Evolutionary conservation across 2,797 vertebrate species (phyloP).

Genomic region (Artibeus lituratus): DNA sequence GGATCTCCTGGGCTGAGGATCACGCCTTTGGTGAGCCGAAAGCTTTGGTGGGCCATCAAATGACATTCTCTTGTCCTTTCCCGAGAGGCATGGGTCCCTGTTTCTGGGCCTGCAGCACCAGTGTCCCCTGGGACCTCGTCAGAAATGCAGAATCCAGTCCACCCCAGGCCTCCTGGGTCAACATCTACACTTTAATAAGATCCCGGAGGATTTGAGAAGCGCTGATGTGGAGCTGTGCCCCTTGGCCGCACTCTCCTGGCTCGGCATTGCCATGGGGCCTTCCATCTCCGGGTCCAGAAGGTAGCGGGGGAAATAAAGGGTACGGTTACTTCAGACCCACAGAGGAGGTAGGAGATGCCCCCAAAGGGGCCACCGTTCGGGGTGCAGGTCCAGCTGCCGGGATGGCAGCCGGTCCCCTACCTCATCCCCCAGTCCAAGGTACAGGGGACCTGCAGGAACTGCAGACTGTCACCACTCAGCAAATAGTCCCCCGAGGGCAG

Average conservation of each 20-base stretch:
- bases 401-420: neutral
- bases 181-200: neutral
- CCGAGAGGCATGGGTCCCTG: fast-evolving
- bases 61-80: neutral
- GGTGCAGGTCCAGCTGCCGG: neutral
- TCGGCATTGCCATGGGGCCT: fast-evolving
- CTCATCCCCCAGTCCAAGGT: fast-evolving
- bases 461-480: neutral
- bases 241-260: fast-evolving
- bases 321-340: neutral
- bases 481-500: neutral
- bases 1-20: neutral
- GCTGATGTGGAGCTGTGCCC: fast-evolving
- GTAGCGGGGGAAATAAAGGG: neutral
- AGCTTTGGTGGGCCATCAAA: neutral
- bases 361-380: no score
- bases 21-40: neutral
- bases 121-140: neutral
- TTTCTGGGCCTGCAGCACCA: neutral
- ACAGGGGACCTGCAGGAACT: neutral
- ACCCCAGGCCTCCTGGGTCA: no score
- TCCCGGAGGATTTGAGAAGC: neutral
- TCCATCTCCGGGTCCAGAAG: neutral
- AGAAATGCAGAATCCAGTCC: neutral
- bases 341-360: neutral